A percentile compares a stretch with the other conserved stretches of the same genome.
Evolutionary conservation across 1,140 invertebrate species (phyloP).

Genomic region (Bombus pascuorum): DNA sequence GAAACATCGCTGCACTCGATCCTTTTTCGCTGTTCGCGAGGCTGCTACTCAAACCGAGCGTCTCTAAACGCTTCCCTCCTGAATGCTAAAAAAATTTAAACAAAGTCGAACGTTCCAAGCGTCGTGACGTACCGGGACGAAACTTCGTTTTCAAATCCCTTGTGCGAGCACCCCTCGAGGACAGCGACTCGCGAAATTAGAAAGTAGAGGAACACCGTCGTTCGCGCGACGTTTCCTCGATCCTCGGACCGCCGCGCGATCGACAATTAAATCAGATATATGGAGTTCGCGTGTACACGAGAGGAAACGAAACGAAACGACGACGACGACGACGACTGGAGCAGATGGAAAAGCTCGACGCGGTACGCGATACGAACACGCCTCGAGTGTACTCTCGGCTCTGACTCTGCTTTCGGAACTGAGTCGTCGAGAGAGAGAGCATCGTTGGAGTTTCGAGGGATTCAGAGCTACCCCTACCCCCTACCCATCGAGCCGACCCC

Average conservation of each 20-base stretch:
- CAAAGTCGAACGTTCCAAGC: neutral
- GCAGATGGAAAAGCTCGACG: constrained; percentile 37
- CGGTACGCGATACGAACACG: constrained; percentile 49
- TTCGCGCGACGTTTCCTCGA: constrained; percentile 1
- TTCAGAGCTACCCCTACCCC: constrained; percentile 62
- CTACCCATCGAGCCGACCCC: constrained; percentile 50
- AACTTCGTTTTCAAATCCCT: neutral
- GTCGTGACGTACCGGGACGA: constrained; percentile 1
- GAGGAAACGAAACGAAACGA: constrained; percentile 24
- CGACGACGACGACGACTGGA: constrained; percentile 20
- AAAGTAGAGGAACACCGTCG: neutral
- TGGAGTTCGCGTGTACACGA: neutral
- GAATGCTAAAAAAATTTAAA: neutral
- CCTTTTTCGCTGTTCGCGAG: neutral
- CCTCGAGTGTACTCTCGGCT: constrained; percentile 61
- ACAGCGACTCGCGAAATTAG: neutral
- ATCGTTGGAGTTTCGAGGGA: constrained; percentile 72
- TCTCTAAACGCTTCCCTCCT: neutral
- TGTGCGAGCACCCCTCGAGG: neutral
- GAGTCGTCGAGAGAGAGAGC: constrained; percentile 69
- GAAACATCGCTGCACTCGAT: constrained; percentile 26
- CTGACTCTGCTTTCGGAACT: constrained; percentile 73
- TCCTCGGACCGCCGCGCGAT: neutral
- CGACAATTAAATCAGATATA: neutral
- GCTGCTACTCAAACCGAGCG: no score